A percentile compares a stretch with the other conserved stretches of the same genome.
Evolutionary conservation across 2,113 vertebrate genomes (phyloP).

Genomic region (Misgurnus anguillicaudatus): DNA sequence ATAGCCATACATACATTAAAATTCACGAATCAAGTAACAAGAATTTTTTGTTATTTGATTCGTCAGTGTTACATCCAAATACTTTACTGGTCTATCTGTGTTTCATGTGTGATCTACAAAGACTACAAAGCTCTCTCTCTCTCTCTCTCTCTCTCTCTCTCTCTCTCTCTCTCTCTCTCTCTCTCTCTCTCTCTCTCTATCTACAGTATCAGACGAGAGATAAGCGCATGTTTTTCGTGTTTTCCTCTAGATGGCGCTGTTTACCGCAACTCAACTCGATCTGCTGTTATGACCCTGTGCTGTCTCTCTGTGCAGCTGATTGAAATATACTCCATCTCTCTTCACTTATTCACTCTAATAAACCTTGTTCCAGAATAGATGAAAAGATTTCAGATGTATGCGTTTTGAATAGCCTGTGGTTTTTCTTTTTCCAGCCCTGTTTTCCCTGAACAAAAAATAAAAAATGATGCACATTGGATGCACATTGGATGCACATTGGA

Average conservation of each 20-base stretch:
- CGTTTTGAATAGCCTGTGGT: neutral
- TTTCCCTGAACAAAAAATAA: no score
- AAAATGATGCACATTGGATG: neutral
- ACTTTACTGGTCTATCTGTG: neutral
- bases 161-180: no score
- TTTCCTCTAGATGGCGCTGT: constrained; percentile 92
- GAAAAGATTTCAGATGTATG: neutral
- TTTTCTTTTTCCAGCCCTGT: neutral
- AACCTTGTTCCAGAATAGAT: neutral
- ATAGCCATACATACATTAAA: no score
- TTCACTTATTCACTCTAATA: neutral
- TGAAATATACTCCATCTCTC: neutral
- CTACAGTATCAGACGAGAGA: neutral
- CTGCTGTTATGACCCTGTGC: neutral
- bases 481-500: no score
- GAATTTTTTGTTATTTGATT: no score
- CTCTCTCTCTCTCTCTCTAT: no score
- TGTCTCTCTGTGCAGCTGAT: neutral
- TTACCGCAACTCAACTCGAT: constrained; percentile 75
- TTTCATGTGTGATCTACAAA: constrained; percentile 8
- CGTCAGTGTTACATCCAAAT: neutral
- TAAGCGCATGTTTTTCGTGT: constrained; percentile 12
- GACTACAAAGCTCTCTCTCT: neutral
- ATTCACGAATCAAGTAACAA: no score
- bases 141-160: neutral